Base-by-base conservation (phyloP, 2,113 vertebrate species). In the Chionis minor region DNA sequence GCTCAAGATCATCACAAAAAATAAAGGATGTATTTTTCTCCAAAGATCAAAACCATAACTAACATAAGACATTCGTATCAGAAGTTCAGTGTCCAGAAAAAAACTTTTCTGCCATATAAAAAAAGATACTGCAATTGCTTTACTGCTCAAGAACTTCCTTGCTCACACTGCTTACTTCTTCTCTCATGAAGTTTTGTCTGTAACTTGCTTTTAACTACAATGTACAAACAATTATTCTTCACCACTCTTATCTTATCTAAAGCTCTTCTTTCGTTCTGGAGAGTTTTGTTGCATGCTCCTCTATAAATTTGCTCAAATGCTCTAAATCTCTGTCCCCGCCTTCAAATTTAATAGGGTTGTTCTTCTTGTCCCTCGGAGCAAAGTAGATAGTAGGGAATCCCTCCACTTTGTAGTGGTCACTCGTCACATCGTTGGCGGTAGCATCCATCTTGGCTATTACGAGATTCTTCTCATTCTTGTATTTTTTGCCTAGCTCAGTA, bases 371-470 rank as follows among this genome's bases (percentile, higher is more conserved):
- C 72, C 98, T 98, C 0, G 98, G 99, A 75, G 99, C 98, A 8
- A 99, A 99, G 97, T 99, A 99, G 97, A 99, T 99, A 2, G 99
- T 99, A 52, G 99, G 99, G 94, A 99, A 99, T 42, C 99, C 99
- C 74, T 99, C 99, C 22, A 98, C 98, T 97, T 99, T 99, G 98
- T 99, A 99, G 95, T 14, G 97, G 15, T 99, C 98, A 4, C 93
- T 97, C 6, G 98, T 98, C 84, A 99, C 94, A 0, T 99, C 99
- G 1, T 99, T 99, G 89, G 98, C 98, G 1, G 99, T 99, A 92
- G 99, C 96, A 55, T 99, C 99, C 99, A 99, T 99, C 98, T 99
- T 99, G 96, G 99, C 99, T 54, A 99, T 99, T 79, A 99, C 98
- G 30, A 99, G 94, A 67, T 98, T 98, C 94, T 99, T 99, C 97